Conservation (phyloP, 92 coral and sea anemone genomes). For the Siderastrea siderea region DNA sequence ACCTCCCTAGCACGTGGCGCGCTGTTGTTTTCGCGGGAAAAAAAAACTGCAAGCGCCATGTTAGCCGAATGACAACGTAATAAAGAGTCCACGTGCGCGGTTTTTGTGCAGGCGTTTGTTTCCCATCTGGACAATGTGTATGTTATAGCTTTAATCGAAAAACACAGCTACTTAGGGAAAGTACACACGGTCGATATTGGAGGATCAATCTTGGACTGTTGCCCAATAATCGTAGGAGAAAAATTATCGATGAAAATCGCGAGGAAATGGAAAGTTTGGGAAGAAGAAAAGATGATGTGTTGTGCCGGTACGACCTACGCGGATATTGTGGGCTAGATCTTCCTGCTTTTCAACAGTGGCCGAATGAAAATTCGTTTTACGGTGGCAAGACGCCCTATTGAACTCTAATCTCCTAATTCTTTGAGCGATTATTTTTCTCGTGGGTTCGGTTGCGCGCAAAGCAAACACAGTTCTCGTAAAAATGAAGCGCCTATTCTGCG, state of each 20-base stretch:
- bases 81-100: conserved; percentile 76
- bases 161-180: conserved; percentile 31
- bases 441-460: conserved; percentile 12
- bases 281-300: neutral
- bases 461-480: conserved; percentile 15
- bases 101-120: conserved; percentile 61
- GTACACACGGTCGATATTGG: conserved; percentile 37
- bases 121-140: conserved; percentile 75
- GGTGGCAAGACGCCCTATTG: conserved; percentile 9
- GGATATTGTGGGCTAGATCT: conserved; percentile 37
- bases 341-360: conserved; percentile 21
- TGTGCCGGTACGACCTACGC: conserved; percentile 32
- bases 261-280: neutral
- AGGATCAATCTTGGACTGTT: conserved; percentile 32
- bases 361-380: conserved; percentile 8
- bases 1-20: conserved; percentile 68
- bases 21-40: conserved; percentile 85
- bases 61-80: conserved; percentile 64
- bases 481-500: neutral
- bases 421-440: neutral
- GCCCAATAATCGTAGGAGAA: conserved; percentile 18
- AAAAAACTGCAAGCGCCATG: conserved; percentile 47
- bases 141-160: conserved; percentile 24
- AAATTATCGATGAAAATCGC: conserved; percentile 40
- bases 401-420: neutral